Evolutionary conservation across 2,888 invertebrate genomes (phyloP).

Genomic region (Lottia gigantea): DNA sequence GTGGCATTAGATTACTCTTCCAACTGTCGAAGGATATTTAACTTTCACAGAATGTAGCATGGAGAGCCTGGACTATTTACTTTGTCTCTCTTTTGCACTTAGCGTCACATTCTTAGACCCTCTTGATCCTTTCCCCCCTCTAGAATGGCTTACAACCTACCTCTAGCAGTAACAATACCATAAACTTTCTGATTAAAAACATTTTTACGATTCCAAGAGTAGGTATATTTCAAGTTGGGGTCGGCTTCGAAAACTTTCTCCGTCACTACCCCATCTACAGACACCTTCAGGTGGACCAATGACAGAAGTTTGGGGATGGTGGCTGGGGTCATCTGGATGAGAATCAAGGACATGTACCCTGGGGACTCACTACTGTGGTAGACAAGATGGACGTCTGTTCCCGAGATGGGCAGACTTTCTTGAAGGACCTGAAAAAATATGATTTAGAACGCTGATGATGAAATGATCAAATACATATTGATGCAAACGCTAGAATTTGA

Average conservation of each 20-base stretch:
- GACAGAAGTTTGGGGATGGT: constrained; percentile 58
- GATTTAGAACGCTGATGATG: no score
- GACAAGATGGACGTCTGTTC: constrained; percentile 90
- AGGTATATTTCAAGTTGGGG: constrained; percentile 92
- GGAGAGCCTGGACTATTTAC: no score
- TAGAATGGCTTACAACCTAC: constrained; percentile 68
- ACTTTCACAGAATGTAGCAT: no score
- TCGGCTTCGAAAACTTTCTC: constrained; percentile 95
- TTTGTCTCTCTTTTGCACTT: no score
- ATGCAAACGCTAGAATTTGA: neutral
- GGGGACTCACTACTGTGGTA: constrained; percentile 95
- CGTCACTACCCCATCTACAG: constrained; percentile 90
- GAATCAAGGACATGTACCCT: constrained; percentile 92
- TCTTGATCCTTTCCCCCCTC: no score
- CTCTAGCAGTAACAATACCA: constrained; percentile 93
- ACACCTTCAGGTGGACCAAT: constrained; percentile 86
- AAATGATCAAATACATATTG: no score
- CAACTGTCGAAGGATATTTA: no score
- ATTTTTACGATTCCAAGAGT: constrained; percentile 97
- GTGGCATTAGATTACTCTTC: no score
- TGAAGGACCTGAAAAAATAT: constrained; percentile 83
- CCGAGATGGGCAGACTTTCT: constrained; percentile 93
- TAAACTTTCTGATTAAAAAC: constrained; percentile 98
- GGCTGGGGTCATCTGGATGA: constrained; percentile 70
- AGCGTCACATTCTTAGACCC: no score